A percentile compares a stretch with the other conserved stretches of the same genome.
Conservation (phyloP, 2,113 vertebrate genomes). For the Zapus hudsonius region DNA sequence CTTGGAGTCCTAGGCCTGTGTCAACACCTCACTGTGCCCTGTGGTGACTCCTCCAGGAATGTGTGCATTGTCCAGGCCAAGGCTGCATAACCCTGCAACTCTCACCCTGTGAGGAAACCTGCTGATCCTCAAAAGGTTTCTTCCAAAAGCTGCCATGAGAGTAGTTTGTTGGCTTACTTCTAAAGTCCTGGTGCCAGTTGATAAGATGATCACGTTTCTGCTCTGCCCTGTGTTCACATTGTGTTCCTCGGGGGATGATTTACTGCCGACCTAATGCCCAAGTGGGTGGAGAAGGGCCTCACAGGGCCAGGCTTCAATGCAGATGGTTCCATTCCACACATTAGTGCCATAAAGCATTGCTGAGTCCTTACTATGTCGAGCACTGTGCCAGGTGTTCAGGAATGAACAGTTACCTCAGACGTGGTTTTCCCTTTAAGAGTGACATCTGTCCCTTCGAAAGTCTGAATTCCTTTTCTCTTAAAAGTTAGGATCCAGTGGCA, state of each 20-base stretch:
- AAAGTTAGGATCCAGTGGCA: background rate
- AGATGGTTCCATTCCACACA: background rate
- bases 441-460: background rate
- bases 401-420: background rate
- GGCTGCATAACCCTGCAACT: background rate
- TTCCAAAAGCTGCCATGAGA: background rate
- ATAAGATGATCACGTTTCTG: background rate
- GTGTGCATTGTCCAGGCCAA: background rate
- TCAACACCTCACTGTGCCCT: fast-evolving
- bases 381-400: background rate
- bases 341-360: background rate
- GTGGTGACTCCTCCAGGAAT: no score
- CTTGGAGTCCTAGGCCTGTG: background rate
- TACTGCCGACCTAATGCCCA: background rate
- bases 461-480: background rate
- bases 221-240: background rate
- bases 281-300: background rate
- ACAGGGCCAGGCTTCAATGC: background rate
- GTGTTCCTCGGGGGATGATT: background rate
- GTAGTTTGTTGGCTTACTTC: background rate
- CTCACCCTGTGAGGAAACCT: background rate
- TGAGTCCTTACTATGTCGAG: background rate
- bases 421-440: background rate
- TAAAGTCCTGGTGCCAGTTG: background rate
- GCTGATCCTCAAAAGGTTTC: background rate